Base-by-base conservation (phyloP, 2,797 vertebrate species). In the Hyperoplus lanceolatus region DNA sequence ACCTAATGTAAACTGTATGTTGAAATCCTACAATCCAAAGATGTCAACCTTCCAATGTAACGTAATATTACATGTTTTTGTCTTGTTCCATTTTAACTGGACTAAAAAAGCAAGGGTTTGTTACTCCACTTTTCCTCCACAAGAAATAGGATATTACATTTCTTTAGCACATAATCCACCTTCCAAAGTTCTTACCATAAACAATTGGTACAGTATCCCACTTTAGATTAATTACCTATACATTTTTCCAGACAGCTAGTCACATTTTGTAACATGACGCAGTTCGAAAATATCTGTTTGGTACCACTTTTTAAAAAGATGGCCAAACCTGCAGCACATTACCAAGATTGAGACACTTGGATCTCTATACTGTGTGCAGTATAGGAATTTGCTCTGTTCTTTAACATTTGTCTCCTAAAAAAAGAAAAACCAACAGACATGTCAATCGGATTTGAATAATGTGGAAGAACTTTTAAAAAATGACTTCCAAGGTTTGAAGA, bases 351-450 rank as follows among this genome's bases (percentile, higher is more conserved):
- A 58, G 39, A 6, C 11, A 42, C 18, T 16, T 77, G 41, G 29
- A 70, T 7, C 14, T 41, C 8, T 14, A 43, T 7, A 42, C 48
- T 29, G 29, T 29, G 29, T 29, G 29, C 29, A 29, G 29, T 29
- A 29, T 29, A 29, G 29, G 29, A 29, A 29, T 29, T 3, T 29
- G 29, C 29, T 29, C 29, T 29, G 29, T 29, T 29, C 29, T 29
- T 29, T 29, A 29, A 29, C 29, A 29, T 18, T 71, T 59, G 48
- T 43, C 14, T 36, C 9, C 11, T 50, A 45, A 42, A 21, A 63
- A 48, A 14, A 63, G 3, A 62, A 80, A 67, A 21, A 53, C 70
- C n/a, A 62, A 77, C 57, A 68, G 43, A 68, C 71, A 68, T 72
- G 57, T 42, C 13, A 51, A 49, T 56, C 18, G 60, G 62, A 81